phyloP scores from a whole-genome alignment of 2,888 invertebrate genomes.

The Rhagium mordax region DNA sequence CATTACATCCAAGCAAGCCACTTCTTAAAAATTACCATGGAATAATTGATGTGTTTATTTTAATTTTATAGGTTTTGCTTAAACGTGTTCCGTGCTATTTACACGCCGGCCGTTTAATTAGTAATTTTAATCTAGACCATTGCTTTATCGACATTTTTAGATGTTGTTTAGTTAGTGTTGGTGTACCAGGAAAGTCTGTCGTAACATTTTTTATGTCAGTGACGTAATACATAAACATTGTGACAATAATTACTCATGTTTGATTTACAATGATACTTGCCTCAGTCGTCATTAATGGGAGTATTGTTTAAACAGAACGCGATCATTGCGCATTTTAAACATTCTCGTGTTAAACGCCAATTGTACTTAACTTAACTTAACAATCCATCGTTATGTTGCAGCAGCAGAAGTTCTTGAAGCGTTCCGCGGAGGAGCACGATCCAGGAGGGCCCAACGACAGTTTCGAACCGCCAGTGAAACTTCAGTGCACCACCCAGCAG shows the following conservation, averaged over 20 bases:
- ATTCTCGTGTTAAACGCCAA: constrained; percentile 2
- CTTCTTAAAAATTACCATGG: constrained; percentile 31
- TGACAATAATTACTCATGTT: constrained; percentile 53
- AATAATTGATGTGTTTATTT: constrained; percentile 34
- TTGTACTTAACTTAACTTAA: constrained; percentile 37
- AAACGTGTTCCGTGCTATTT: constrained; percentile 39
- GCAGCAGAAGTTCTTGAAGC: constrained; percentile 89
- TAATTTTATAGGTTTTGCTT: constrained; percentile 29
- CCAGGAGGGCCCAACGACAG: constrained; percentile 66
- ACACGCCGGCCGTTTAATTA: constrained; percentile 29
- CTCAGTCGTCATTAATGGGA: constrained; percentile 35
- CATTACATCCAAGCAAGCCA: constrained; percentile 28
- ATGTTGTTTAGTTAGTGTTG: constrained; percentile 35
- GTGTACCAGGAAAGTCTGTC: constrained; percentile 48
- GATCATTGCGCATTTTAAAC: constrained; percentile 24
- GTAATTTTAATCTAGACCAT: constrained; percentile 38
- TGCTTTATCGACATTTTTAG: constrained; percentile 48
- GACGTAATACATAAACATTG: constrained; percentile 58
- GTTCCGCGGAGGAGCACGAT: constrained; percentile 80
- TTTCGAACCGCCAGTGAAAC: constrained; percentile 85
- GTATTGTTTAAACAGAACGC: constrained; percentile 20
- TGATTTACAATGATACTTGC: constrained; percentile 44
- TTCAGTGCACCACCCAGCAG: constrained; percentile 76
- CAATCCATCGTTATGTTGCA: constrained; percentile 67
- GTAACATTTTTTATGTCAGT: constrained; percentile 54